Evolutionary conservation across 2,888 invertebrate genomes (phyloP).

Genomic region (Drosophila meridionalis): DNA sequence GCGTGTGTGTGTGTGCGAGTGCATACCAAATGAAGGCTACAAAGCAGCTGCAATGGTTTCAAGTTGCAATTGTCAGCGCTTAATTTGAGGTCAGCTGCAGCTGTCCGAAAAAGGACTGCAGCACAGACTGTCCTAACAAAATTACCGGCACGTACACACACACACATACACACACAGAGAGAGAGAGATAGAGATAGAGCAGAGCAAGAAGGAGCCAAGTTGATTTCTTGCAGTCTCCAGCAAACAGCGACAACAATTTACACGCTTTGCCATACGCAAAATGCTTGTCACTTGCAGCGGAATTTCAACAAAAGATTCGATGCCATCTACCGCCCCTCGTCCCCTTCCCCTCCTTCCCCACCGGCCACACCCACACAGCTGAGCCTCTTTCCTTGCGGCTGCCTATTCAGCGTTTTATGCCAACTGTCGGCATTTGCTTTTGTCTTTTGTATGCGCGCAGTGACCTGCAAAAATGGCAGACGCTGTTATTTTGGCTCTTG

Average conservation of each 20-base stretch:
- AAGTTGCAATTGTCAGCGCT: constrained; percentile 70
- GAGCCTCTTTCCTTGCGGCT: neutral
- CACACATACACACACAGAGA: constrained; percentile 1
- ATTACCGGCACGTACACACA: constrained; percentile 4
- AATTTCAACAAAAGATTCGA: constrained; percentile 59
- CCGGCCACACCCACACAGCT: neutral
- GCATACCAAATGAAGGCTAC: constrained; percentile 60
- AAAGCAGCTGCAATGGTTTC: constrained; percentile 37
- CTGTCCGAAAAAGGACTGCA: neutral
- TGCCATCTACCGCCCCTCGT: neutral
- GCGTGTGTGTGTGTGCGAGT: constrained; percentile 14
- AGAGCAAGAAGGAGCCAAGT: constrained; percentile 9
- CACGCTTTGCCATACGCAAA: constrained; percentile 75
- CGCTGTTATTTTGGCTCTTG: constrained; percentile 69
- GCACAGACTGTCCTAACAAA: neutral
- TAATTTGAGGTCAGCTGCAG: constrained; percentile 65
- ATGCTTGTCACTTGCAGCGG: constrained; percentile 77
- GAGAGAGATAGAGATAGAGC: neutral
- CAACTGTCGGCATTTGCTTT: constrained; percentile 70
- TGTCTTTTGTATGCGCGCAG: constrained; percentile 82
- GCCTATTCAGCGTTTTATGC: constrained; percentile 73
- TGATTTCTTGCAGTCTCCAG: constrained; percentile 33
- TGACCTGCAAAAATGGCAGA: constrained; percentile 84
- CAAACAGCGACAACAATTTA: constrained; percentile 58
- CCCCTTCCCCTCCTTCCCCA: neutral